Evolutionary conservation across 2,888 invertebrate genomes (phyloP), one percentile per base, ranked within the genome.

Genomic region (Caenorhabditis sp.): DNA sequence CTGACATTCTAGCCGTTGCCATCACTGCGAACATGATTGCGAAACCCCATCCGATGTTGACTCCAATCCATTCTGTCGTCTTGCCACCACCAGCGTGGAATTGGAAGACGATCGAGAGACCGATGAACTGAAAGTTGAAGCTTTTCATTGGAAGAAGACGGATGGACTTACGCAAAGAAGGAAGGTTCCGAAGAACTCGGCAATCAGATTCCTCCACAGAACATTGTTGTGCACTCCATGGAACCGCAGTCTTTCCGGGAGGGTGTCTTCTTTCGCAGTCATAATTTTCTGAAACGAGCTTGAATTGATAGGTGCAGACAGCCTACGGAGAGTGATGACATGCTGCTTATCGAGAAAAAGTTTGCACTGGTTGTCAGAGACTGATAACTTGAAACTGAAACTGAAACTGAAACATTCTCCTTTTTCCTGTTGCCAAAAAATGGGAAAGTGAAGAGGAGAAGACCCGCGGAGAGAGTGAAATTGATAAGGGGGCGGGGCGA

Each of bases 1-100:
- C 86, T 40, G 87, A 86, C 37, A 80, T 80, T 18, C 82, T 62
- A 50, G 83, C 80, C 18, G 83, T 81, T n/a, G 86, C 77, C 53
- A 78, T 74, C n/a, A 87, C 83, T 50, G 67, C 65, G 51, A 88
- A 82, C 68, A 83, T 83, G 65, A 87, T 84, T 24, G 84, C 82
- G 40, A 88, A 85, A 55, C 86, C 88, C 88, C 88, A 88, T 50
- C 88, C 88, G 55, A 86, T 60, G 50, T 85, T 85, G 26, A 88
- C 84, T 35, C 84, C 84, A 20, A 87, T 81, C 85, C 86, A 87
- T 58, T 71, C 68, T 11, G 85, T 87, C 13, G 83, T 78, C 11
- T 80, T 80, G 24, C 77, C 85, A 9, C 65, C 55, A 4, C 83
- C 82, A 18, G 82, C 61, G 44, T 85, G 84, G 35, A 84, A 86